Percentiles rank a stretch among this genome's conserved stretches.
Conservation (phyloP, 2,113 vertebrate genomes). For the Tragelaphus scriptus region DNA sequence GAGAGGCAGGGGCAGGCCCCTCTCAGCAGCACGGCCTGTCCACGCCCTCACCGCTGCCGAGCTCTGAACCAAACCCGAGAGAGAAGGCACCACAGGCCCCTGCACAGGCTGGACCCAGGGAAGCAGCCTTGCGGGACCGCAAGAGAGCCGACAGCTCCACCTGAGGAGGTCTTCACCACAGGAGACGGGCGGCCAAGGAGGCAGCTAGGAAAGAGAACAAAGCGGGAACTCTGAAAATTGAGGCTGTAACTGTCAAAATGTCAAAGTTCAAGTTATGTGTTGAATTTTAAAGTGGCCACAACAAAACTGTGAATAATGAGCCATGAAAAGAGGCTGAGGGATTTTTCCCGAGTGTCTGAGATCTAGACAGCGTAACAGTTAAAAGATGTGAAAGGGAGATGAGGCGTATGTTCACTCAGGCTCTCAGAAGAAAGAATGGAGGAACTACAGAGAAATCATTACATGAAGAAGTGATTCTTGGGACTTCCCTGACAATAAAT, state of each 20-base stretch:
- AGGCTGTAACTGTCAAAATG: not conserved
- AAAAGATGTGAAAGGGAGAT: not conserved
- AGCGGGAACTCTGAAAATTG: not conserved
- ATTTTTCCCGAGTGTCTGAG: not conserved
- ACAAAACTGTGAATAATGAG: not conserved
- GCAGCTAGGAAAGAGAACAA: too few relatives aligned
- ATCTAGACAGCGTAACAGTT: too few relatives aligned
- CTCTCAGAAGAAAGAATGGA: not conserved
- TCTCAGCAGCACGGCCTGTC: not conserved
- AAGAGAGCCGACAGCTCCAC: rapidly evolving
- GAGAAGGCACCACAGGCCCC: not conserved
- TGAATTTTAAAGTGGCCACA: not conserved
- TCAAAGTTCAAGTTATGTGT: not conserved
- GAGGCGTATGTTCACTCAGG: rapidly evolving
- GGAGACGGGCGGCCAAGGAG: not conserved
- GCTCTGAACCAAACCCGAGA: rapidly evolving
- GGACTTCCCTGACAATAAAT: not conserved
- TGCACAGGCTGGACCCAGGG: rapidly evolving
- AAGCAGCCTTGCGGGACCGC: rapidly evolving
- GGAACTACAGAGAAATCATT: not conserved
- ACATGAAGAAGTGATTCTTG: not conserved
- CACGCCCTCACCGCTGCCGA: rapidly evolving
- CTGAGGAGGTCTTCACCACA: rapidly evolving
- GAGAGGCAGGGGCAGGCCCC: not conserved
- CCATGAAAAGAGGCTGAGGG: not conserved